Conservation (phyloP, 2,888 invertebrate species). For the Lucinisca nassula region DNA sequence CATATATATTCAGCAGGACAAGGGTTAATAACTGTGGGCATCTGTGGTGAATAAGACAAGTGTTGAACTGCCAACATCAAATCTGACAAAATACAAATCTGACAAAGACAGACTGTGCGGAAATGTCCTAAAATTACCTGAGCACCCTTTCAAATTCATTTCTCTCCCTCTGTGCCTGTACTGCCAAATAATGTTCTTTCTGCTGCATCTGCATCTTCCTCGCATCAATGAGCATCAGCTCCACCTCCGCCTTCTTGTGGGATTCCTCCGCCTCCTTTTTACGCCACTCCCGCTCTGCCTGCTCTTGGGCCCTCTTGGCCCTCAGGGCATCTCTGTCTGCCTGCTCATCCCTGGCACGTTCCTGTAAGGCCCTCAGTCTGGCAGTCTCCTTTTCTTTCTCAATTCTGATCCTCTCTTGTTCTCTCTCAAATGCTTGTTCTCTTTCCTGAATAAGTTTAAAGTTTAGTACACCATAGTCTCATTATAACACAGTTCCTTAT, state of each 20-base stretch:
- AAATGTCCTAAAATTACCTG: constrained; percentile 82
- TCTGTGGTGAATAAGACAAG: no score
- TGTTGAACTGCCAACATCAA: no score
- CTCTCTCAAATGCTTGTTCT: constrained; percentile 86
- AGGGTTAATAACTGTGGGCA: no score
- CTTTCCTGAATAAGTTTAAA: constrained; percentile 86
- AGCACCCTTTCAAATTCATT: constrained; percentile 88
- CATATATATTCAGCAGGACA: no score
- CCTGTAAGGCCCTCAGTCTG: constrained; percentile 86
- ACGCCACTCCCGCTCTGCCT: constrained; percentile 88
- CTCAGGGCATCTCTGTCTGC: constrained; percentile 87
- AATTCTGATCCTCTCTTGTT: constrained; percentile 86
- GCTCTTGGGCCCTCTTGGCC: constrained; percentile 88
- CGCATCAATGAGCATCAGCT: constrained; percentile 86
- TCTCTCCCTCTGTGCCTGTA: constrained; percentile 87
- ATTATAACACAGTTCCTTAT: no score
- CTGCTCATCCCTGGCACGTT: constrained; percentile 87
- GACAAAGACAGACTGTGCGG: no score
- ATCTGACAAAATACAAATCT: no score
- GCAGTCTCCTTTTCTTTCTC: constrained; percentile 88
- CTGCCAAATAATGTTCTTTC: constrained; percentile 88
- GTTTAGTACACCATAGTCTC: no score
- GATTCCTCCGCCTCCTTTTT: constrained; percentile 86
- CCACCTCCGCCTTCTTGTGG: constrained; percentile 85
- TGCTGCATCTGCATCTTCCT: constrained; percentile 86